phyloP scores from a whole-genome alignment of 2,888 invertebrate genomes.

The Idaea biselata region DNA sequence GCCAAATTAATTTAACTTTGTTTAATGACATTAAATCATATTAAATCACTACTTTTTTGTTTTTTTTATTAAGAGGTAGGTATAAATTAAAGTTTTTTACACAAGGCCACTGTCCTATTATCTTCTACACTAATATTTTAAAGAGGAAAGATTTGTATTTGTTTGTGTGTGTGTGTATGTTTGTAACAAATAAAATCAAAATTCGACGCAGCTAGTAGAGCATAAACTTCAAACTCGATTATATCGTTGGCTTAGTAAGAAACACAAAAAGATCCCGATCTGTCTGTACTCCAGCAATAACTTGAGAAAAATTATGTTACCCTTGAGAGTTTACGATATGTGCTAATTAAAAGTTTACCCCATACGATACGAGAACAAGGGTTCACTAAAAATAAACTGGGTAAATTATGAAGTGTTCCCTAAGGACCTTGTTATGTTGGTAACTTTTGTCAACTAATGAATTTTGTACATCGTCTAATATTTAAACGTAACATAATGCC shows the following conservation, averaged over 20 bases:
- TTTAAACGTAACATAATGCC: too few species aligned
- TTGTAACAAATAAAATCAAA: too few species aligned
- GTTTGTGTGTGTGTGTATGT: too few species aligned
- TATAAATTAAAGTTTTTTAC: too few species aligned
- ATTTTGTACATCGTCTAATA: neutral
- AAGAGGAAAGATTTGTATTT: too few species aligned
- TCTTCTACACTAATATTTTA: too few species aligned
- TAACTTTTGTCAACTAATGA: neutral
- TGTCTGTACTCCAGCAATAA: neutral
- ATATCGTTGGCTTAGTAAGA: neutral
- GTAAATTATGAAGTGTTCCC: neutral
- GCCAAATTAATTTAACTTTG: neutral
- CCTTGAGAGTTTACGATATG: constrained; percentile 7
- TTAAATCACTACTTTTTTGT: neutral
- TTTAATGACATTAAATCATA: neutral
- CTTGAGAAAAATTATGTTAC: constrained; percentile 12
- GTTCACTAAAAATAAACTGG: constrained; percentile 14
- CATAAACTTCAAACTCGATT: neutral
- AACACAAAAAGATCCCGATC: neutral
- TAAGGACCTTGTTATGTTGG: neutral
- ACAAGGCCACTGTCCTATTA: too few species aligned
- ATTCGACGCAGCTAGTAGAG: too few species aligned
- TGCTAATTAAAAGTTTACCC: constrained; percentile 19
- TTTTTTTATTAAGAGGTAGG: too few species aligned
- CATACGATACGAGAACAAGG: constrained; percentile 6